Percentiles rank a stretch among this genome's conserved stretches.
Evolutionary conservation across 2,113 vertebrate genomes (phyloP).

Genomic region (Oxyruncus cristatus): DNA sequence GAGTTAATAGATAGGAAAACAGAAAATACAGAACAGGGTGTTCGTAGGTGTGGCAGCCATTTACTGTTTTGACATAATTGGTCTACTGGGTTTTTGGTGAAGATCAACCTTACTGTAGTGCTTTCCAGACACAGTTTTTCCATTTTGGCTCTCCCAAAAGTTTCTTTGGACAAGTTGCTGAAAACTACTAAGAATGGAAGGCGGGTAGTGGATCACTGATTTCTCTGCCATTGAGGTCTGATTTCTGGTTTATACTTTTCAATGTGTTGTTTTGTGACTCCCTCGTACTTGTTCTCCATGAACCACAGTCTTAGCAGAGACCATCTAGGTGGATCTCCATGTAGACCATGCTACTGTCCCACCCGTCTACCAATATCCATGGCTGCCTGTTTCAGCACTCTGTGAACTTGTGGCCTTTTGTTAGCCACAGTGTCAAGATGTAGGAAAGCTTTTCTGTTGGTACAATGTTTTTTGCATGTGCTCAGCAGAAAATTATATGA

Average conservation of each 20-base stretch:
- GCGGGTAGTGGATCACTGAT: neutral
- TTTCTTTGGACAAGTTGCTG: neutral
- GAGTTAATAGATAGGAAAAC: neutral
- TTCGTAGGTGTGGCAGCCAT: neutral
- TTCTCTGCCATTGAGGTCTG: neutral
- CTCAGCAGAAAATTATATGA: neutral
- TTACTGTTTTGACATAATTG: neutral
- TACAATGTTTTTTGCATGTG: neutral
- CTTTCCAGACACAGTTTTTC: neutral
- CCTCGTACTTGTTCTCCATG: neutral
- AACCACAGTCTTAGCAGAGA: neutral
- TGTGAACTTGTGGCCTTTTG: neutral
- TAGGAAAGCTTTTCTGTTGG: neutral
- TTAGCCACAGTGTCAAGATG: neutral
- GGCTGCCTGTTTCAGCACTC: neutral
- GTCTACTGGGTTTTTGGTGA: neutral
- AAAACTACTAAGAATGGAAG: neutral
- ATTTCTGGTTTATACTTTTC: neutral
- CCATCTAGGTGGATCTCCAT: neutral
- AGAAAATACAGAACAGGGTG: neutral
- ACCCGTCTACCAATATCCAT: neutral
- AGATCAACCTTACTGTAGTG: neutral
- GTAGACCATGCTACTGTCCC: neutral
- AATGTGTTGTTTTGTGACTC: neutral
- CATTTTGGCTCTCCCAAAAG: neutral